Base-by-base conservation (phyloP, 2,888 invertebrate species). In the Melinaea marsaeus region DNA sequence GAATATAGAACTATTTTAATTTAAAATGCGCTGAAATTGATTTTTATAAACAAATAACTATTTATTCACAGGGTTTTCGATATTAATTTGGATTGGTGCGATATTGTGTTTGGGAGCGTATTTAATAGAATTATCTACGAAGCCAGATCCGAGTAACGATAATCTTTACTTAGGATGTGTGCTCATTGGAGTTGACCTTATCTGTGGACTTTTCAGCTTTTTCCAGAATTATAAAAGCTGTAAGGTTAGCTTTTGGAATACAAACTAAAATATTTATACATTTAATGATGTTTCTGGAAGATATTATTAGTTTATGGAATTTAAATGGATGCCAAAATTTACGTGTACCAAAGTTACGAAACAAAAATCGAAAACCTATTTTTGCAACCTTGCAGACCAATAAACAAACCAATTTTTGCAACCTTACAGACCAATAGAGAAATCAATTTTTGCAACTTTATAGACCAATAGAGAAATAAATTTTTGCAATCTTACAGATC, bases 201-300 rank as follows among this genome's bases (percentile, higher is more conserved):
- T 98, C 73, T 99, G 98, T 84, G 99, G 99, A 79, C 94, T 97
- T 84, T 99, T 99, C 93, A 98, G 98, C 78, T 99, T 98, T 91
- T 98, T 98, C 89, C 99, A 98, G 91, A 99, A 98, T 90, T 97
- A 96, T 84, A 98, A 98, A 91, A 98, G 97, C 86, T 97, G 97
- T 74, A 96, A 89, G 83, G 90, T 88, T 57, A 89, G 83, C 90
- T 88, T 57, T 32, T 4, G 37, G 7, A 37, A 37, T 6, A 37
- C 5, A 6, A 2, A 6, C 4, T 6, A 37, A 37, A 37, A 37
- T 6, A 6, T 37, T 37, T 7, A 37, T 6, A 7, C 37, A 37
- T 37, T 37, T 37, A 22, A 22, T 22, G 22, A 22, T 22, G 22
- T 22, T 22, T 22, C 22, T 22, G 22, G 22, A 22, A 22, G 22